Evolutionary conservation across 2,797 vertebrate species (phyloP), one percentile per base, ranked within the genome.

Genomic region (Botia kubotai): DNA sequence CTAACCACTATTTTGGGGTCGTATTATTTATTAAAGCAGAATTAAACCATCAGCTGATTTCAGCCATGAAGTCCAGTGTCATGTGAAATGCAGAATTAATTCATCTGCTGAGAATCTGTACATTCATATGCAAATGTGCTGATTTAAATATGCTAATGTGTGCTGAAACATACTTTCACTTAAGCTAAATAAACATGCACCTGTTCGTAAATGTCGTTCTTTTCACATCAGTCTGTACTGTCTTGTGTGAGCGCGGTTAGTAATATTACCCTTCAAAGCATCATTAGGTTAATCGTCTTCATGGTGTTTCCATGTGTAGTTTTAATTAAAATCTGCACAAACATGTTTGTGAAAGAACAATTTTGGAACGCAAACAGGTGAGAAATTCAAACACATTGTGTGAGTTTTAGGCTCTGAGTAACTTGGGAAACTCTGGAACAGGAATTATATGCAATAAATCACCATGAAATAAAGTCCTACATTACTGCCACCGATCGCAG

Each of bases 241-340:
- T 76, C 48, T 52, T 75, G 57, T 55, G 66, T 57, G 66, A 67
- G 50, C 69, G 50, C 46, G 36, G 79, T 84, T 83, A 86, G 60
- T 80, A 79, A 39, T 80, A 65, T 79, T 83, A 76, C 69, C 46
- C 60, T 69, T 81, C 53, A 43, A 72, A 68, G 69, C 46, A 72
- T 72, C 50, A 75, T 1, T 33, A 33, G 33, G 33, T 33, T 33
- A 33, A 33, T 69, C 0, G 3, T 65, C 80, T 67, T 55, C 33
- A 33, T 33, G 33, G 33, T 33, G 33, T 33, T 33, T 33, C 33
- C 39, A 67, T 71, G 57, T 33, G 17, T 36, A 70, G 60, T 66
- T 75, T 79, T 50, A 62, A 58, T 75, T 70, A n/a, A 72, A 73
- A 82, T 80, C 29, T 74, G 58, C 63, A 69, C 80, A 84, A 80